Percentiles rank a stretch among this genome's conserved stretches.
Evolutionary conservation across 2,888 invertebrate genomes (phyloP).

Genomic region (Drosophila tanythrix): DNA sequence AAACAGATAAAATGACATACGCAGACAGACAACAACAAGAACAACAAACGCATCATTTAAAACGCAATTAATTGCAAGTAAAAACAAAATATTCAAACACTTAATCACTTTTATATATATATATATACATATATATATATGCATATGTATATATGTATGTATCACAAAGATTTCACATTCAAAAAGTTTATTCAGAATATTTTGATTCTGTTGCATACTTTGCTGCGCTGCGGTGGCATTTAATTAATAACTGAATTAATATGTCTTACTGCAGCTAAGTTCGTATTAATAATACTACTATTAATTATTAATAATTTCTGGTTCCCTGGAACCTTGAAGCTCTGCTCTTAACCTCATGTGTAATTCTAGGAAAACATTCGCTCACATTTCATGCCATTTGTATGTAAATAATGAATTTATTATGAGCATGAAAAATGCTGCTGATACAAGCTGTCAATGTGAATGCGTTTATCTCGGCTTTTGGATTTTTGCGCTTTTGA

Average conservation of each 20-base stretch:
- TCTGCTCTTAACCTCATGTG: background rate
- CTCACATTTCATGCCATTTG: background rate
- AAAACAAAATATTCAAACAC: conserved; percentile 8
- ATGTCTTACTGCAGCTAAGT: background rate
- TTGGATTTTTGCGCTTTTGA: conserved; percentile 20
- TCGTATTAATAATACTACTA: background rate
- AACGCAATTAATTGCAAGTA: conserved; percentile 45
- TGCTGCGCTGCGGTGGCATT: conserved; percentile 19
- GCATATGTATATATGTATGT: too few species aligned
- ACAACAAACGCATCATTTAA: conserved; percentile 25
- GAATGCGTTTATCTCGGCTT: conserved; percentile 27
- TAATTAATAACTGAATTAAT: background rate
- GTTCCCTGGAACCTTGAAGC: background rate
- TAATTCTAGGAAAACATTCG: conserved; percentile 1
- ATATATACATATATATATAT: background rate
- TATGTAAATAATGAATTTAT: conserved; percentile 1
- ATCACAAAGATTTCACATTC: conserved; percentile 1
- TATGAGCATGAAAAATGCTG: background rate
- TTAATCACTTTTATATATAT: conserved; percentile 7
- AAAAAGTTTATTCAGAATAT: background rate
- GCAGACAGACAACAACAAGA: conserved; percentile 38
- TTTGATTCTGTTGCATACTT: conserved; percentile 59
- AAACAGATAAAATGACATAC: conserved; percentile 27
- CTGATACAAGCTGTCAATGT: conserved; percentile 9
- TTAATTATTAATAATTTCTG: background rate